phyloP scores from a whole-genome alignment of 1,140 invertebrate genomes.

The Physella acuta region DNA sequence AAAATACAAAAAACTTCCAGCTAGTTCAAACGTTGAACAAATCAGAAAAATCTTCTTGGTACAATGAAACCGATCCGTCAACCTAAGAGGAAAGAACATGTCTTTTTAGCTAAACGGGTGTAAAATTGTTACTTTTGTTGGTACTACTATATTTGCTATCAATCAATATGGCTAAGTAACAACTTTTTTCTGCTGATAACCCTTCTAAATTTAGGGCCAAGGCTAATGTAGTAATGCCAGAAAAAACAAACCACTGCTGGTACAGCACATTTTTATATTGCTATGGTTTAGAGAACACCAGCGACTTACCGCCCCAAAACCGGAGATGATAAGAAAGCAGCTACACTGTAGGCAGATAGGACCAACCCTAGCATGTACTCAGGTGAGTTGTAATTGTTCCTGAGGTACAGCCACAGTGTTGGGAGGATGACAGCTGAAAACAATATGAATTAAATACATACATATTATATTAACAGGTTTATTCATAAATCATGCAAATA shows the following conservation, averaged over 20 bases:
- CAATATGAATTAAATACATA: background rate
- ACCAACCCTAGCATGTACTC: conserved; percentile 47
- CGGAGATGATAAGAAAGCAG: conserved; percentile 46
- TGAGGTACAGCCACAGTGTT: conserved; percentile 50
- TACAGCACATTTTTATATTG: too few relatives aligned
- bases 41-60: conserved; percentile 48
- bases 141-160: too few relatives aligned
- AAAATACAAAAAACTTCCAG: conserved; percentile 56
- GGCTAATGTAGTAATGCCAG: too few relatives aligned
- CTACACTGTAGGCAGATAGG: conserved; percentile 48
- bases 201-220: too few relatives aligned
- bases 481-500: background rate
- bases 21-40: conserved; percentile 49
- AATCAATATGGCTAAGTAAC: too few relatives aligned
- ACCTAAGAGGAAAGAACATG: conserved; percentile 30
- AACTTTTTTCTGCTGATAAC: too few relatives aligned
- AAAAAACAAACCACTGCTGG: too few relatives aligned
- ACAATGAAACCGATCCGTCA: conserved; percentile 41
- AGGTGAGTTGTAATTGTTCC: conserved; percentile 36
- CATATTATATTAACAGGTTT: background rate
- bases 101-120: background rate
- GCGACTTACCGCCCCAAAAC: conserved; percentile 49
- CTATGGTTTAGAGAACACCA: too few relatives aligned
- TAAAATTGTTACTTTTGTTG: too few relatives aligned
- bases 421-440: conserved; percentile 52